Evolutionary conservation across 2,113 vertebrate genomes (phyloP), one percentile per base, ranked within the genome.

Genomic region (Riparia riparia): DNA sequence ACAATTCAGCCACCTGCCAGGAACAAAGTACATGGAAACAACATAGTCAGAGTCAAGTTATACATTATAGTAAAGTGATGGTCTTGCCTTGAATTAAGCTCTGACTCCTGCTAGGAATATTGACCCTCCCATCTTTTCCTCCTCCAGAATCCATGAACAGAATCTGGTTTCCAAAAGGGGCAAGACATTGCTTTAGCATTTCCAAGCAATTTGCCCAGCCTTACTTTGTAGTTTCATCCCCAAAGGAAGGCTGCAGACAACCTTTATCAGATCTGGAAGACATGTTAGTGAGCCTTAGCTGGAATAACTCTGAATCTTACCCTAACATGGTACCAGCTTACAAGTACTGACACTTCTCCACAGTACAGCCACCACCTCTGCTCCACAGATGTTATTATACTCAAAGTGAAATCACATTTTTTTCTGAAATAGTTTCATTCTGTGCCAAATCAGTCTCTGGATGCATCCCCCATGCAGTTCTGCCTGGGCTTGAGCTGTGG

Each of bases 1-100:
- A 99, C 73, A 99, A 98, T 86, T 99, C 98, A 54, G 99, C 99
- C 63, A 99, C 99, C 99, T 99, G 79, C 44, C 70, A 83, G 41
- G 32, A 77, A 66, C 34, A 28, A 89, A 56, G 66, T 6, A 44
- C 3, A 45, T 24, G 24, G 17, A 45, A 82, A 76, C 47, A 86
- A n/a, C 4, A 51, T 0, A 69, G n/a, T 50, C 61, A 90, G 14
- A 53, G 31, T 5, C 0, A 4, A 78, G 39, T 70, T 78, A 71
- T 3, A 56, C 25, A 32, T 54, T 21, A 86, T 0, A 72, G 65
- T 22, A 79, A 69, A 90, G 69, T 26, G 31, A 83, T n/a, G 80
- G 25, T 81, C 82, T 64, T 80, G 74, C 66, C 54, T 86, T 54
- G 29, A 86, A 77, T 39, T 82, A 89, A 91, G 45, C 61, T 86